A percentile compares a stretch with the other conserved stretches of the same genome.
Conservation (phyloP, 2,113 vertebrate genomes). For the Acanthisitta chloris region DNA sequence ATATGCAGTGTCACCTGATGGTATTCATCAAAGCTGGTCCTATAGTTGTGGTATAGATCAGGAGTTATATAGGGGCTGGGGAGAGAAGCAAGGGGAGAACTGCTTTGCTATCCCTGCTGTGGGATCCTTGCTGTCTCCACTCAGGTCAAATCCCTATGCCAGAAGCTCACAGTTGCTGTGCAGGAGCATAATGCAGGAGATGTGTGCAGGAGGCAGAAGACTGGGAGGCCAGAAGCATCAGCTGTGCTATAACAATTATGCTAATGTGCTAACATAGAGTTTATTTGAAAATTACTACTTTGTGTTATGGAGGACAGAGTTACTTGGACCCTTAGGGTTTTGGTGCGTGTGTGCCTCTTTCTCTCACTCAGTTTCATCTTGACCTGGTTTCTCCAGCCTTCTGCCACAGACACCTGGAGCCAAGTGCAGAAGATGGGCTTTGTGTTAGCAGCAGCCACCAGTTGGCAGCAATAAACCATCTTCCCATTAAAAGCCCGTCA, state of each 20-base stretch:
- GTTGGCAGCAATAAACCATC: neutral
- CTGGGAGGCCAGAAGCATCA: neutral
- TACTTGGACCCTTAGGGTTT: neutral
- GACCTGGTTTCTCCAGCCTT: neutral
- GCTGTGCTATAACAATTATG: slow-evolving; percentile 17
- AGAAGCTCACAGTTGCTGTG: neutral
- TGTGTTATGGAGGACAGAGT: accelerated
- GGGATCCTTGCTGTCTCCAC: neutral
- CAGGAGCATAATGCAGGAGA: neutral
- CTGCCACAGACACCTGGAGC: neutral
- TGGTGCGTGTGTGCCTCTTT: neutral
- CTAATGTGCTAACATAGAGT: neutral
- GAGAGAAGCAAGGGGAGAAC: neutral
- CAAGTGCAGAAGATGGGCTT: neutral
- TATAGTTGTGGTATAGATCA: neutral
- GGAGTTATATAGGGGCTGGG: accelerated
- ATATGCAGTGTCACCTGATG: neutral
- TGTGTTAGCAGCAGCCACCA: neutral
- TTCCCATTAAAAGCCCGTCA: slow-evolving; percentile 1
- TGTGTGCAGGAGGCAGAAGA: neutral
- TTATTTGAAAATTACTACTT: neutral
- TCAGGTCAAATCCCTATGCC: neutral
- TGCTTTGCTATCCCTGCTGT: neutral
- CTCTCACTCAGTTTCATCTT: neutral
- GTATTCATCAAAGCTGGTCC: neutral